phyloP scores from a whole-genome alignment of 2,888 invertebrate species.

The Drosophila demipolita region DNA sequence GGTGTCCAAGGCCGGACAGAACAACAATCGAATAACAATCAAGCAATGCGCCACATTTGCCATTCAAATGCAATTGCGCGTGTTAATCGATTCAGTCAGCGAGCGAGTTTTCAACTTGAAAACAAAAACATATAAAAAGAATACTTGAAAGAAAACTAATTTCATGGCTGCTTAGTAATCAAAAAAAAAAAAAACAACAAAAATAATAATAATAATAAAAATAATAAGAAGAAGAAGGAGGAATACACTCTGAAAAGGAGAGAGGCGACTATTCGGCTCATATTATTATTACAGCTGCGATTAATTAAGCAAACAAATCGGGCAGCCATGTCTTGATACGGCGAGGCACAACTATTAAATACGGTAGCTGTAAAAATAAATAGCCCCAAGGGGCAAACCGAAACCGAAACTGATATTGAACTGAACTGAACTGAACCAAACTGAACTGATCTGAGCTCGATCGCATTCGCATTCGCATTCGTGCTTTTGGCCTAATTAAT shows the following conservation, averaged over 20 bases:
- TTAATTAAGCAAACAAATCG: conserved; percentile 79
- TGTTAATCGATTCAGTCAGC: conserved; percentile 64
- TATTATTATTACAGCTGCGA: conserved; percentile 79
- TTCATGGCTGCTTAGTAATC: conserved; percentile 57
- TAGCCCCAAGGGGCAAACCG: conserved; percentile 53
- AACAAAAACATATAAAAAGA: conserved; percentile 3
- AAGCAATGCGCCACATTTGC: conserved; percentile 71
- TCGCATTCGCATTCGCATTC: conserved; percentile 26
- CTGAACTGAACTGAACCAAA: neutral
- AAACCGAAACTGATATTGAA: neutral
- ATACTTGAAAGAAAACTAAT: conserved; percentile 43
- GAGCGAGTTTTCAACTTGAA: conserved; percentile 21
- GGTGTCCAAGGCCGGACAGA: conserved; percentile 20
- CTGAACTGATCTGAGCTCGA: conserved; percentile 20
- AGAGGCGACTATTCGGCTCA: neutral
- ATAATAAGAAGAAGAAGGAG: neutral
- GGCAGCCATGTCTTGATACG: conserved; percentile 28
- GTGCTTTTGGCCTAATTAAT: conserved; percentile 78
- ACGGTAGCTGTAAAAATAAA: conserved; percentile 79
- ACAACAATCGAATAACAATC: conserved; percentile 35
- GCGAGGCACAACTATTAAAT: conserved; percentile 58
- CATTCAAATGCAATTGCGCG: conserved; percentile 76
- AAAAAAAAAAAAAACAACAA: neutral
- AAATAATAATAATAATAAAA: too few relatives aligned
- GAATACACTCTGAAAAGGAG: neutral